Evolutionary conservation across 2,113 vertebrate species (phyloP).

Genomic region (Trachemys scripta): DNA sequence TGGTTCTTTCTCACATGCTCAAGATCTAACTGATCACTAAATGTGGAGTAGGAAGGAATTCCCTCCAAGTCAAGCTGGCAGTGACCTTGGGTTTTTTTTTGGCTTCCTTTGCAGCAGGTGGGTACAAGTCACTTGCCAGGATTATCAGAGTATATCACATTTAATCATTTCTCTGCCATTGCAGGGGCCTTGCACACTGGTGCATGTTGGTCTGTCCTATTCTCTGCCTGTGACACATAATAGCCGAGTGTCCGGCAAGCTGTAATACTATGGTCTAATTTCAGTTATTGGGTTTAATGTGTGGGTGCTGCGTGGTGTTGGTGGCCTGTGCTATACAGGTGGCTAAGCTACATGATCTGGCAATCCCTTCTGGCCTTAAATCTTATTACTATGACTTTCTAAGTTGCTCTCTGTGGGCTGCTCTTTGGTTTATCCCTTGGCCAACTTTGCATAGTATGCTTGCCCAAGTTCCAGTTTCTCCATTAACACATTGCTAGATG

Average conservation of each 20-base stretch:
- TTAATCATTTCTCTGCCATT: background rate
- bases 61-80: background rate
- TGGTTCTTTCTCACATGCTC: background rate
- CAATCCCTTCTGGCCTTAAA: background rate
- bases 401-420: background rate
- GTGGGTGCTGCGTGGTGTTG: background rate
- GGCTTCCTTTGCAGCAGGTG: background rate
- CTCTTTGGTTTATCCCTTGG: background rate
- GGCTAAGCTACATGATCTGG: background rate
- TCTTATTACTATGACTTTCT: background rate
- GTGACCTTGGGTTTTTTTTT: background rate
- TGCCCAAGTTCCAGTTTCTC: background rate
- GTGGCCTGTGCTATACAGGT: background rate
- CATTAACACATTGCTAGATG: background rate
- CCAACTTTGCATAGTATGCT: background rate
- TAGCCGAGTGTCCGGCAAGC: background rate
- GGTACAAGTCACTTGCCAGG: background rate
- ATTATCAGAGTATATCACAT: background rate
- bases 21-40: background rate
- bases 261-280: background rate
- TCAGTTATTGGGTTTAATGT: background rate
- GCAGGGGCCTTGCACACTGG: background rate
- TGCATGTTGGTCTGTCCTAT: background rate
- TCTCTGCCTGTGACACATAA: background rate
- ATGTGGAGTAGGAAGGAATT: background rate